These are phyloP conservation scores for Mylabris sibirica DNA, from an alignment of 2,888 invertebrate species.

Conservation along the genomic window DNA sequence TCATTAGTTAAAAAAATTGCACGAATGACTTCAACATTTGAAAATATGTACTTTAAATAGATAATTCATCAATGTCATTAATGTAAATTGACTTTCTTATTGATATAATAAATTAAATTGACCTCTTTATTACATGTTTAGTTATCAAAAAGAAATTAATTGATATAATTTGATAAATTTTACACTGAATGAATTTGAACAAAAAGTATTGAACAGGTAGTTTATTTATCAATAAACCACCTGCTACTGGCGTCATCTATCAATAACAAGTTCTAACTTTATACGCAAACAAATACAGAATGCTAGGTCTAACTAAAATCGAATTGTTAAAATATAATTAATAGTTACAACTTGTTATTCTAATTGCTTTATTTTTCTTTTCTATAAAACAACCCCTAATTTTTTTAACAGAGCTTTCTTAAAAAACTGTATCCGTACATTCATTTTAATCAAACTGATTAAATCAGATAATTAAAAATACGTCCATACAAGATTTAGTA, in stretches of 20 bases:
- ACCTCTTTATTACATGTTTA: background rate
- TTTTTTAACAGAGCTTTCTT: no score
- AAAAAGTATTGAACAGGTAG: background rate
- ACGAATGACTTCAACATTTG: background rate
- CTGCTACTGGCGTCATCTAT: constrained; percentile 3
- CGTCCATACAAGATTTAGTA: background rate
- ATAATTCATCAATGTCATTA: background rate
- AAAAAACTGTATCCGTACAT: no score
- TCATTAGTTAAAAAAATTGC: background rate
- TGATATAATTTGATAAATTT: background rate
- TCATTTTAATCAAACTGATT: background rate
- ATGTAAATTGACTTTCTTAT: background rate
- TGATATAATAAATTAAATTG: background rate
- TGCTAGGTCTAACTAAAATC: background rate
- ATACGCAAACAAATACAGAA: background rate
- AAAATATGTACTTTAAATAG: background rate
- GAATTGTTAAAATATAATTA: background rate
- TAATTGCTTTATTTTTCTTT: no score
- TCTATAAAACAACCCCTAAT: no score
- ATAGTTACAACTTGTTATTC: no score
- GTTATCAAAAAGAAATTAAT: background rate
- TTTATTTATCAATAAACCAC: background rate
- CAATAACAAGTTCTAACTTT: background rate
- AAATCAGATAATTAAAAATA: background rate
- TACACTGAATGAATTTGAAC: background rate